Evolutionary conservation across 2,797 vertebrate genomes (phyloP).

Genomic region (Cichlasoma orientale): DNA sequence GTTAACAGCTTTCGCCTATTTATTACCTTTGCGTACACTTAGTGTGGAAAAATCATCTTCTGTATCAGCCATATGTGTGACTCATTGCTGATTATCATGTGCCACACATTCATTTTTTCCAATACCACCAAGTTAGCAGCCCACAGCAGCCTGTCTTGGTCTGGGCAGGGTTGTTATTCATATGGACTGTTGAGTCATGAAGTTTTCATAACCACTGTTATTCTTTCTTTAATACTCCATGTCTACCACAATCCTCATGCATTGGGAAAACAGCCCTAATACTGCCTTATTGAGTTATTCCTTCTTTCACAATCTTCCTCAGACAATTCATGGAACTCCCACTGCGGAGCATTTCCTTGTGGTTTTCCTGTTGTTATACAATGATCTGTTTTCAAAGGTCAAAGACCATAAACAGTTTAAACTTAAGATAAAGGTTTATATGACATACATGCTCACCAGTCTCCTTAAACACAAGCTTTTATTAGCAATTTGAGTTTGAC

Average conservation of each 20-base stretch:
- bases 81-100: slow-evolving; percentile 49
- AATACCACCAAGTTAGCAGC: neutral
- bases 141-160: slow-evolving; percentile 13
- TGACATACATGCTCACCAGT: neutral
- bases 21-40: neutral
- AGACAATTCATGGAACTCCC: neutral
- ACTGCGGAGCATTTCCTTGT: slow-evolving; percentile 30
- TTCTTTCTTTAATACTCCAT: slow-evolving; percentile 40
- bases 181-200: slow-evolving; percentile 69
- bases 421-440: slow-evolving; percentile 17
- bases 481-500: neutral
- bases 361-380: slow-evolving; percentile 44
- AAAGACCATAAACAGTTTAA: slow-evolving; percentile 20
- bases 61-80: slow-evolving; percentile 36
- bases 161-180: slow-evolving; percentile 37
- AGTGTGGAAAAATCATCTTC: slow-evolving; percentile 1
- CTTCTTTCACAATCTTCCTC: slow-evolving; percentile 44
- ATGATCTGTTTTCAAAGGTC: slow-evolving; percentile 45
- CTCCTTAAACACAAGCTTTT: neutral
- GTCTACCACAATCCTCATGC: neutral
- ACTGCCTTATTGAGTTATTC: neutral
- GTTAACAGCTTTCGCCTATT: neutral
- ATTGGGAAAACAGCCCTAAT: slow-evolving; percentile 1
- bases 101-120: slow-evolving; percentile 32
- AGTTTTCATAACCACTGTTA: slow-evolving; percentile 49